Base-by-base conservation (phyloP, 2,888 invertebrate species). In the Coecobrya sp. region DNA sequence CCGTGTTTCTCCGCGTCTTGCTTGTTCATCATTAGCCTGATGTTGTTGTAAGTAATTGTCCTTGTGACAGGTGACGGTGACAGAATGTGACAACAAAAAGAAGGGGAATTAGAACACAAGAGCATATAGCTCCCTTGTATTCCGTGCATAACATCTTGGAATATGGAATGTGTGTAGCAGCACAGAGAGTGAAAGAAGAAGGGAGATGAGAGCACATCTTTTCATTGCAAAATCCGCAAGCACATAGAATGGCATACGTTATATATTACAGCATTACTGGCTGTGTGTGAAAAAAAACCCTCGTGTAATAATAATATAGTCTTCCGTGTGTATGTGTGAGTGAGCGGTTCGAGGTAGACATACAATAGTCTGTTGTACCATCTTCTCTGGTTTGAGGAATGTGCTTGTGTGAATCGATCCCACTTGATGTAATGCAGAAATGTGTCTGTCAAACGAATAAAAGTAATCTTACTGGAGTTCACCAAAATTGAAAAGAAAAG, bases 41-140 rank as follows among this genome's bases (percentile, higher is more conserved):
- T 85, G 59, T 59, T 82, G 82, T 82, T 82, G 82, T 82, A 82
- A 82, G 82, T 82, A 82, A 82, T 82, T 82, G 59, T 59, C 52
- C 79, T 79, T 82, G 89, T 85, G 89, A 89, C 89, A 89, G 85
- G 85, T 89, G 89, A 89, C 85, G 73, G 82, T 36, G 59, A 82
- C 59, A 59, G 86, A 85, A 87, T 59, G 73, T 87, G 59, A 76
- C 76, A 81, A 81, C 65, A 81, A 49, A 59, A 87, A 36, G 55
- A 30, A 36, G 59, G 82, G 25, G 59, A 82, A 82, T 55, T 82
- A 59, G 73, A 55, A 55, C 52, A 86, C 3, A 70, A 30, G 25
- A 25, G 65, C 5, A 55, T 7, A 52, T 1, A 13, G 10, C 10
- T 27, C 65, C 0, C 25, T 22, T 25, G 65, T 4, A 52, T 22